A percentile compares a stretch with the other conserved stretches of the same genome.
Conservation (phyloP, 2,888 invertebrate genomes). For the Eupithecia subumbrata region DNA sequence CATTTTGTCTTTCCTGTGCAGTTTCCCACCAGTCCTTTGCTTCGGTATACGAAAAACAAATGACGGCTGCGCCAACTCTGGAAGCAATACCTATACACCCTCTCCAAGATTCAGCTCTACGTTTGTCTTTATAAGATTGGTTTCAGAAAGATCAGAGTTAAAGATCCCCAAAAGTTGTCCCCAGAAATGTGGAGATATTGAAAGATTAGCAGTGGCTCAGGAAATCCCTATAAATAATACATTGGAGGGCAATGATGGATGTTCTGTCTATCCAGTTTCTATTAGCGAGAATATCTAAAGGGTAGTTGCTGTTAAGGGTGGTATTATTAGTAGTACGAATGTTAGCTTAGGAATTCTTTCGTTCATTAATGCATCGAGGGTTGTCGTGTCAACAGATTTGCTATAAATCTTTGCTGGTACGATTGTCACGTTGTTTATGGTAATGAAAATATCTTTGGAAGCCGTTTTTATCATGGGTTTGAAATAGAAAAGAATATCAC, state of each 20-base stretch:
- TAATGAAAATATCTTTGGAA: slow-evolving; percentile 3
- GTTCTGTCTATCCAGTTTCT: slow-evolving; percentile 81
- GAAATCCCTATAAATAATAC: slow-evolving; percentile 83
- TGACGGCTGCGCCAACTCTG: not conserved
- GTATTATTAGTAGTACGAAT: slow-evolving; percentile 75
- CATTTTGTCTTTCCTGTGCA: not conserved
- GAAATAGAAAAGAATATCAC: not conserved
- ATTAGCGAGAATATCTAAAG: slow-evolving; percentile 83
- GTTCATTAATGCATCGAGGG: slow-evolving; percentile 70
- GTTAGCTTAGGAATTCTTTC: slow-evolving; percentile 71
- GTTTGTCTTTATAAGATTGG: slow-evolving; percentile 49
- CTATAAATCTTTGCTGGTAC: slow-evolving; percentile 53
- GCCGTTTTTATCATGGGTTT: not conserved
- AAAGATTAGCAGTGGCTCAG: slow-evolving; percentile 80
- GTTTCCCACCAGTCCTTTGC: not conserved
- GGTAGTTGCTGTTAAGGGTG: slow-evolving; percentile 68
- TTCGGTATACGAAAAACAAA: not conserved
- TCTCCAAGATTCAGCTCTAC: slow-evolving; percentile 57
- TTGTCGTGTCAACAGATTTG: slow-evolving; percentile 65
- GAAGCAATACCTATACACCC: slow-evolving; percentile 14
- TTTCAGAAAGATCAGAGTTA: slow-evolving; percentile 16
- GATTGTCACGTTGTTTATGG: slow-evolving; percentile 18
- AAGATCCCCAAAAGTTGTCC: slow-evolving; percentile 63
- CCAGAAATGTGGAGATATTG: slow-evolving; percentile 82
- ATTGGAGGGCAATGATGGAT: slow-evolving; percentile 82